Evolutionary conservation across 2,888 invertebrate species (phyloP), one percentile per base, ranked within the genome.

Genomic region (Tipula helvola): DNA sequence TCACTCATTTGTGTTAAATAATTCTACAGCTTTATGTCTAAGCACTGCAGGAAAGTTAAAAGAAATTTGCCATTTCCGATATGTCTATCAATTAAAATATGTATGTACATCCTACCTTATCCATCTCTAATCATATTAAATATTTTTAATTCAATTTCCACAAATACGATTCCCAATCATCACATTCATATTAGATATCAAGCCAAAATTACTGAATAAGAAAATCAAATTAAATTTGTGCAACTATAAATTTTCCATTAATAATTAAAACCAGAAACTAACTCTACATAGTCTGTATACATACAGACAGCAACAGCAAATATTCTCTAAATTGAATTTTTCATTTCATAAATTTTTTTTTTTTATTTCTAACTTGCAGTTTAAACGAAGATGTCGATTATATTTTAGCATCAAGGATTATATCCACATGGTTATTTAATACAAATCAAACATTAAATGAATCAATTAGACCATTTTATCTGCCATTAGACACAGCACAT

Each of bases 371-470:
- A 36, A 36, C 85, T 86, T 87, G 10, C 86, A 88, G 88, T 87
- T 88, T 88, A 85, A 87, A 87, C 18, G 86, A 87, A 42, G 88
- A 88, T 87, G 86, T 90, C 18, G 91, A 92, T 88, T 92, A 91
- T 88, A 90, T 91, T 87, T 89, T 91, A 83, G 91, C 91, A 57
- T 92, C 91, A 12, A 90, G 92, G 88, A 91, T 92, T 52, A 90
- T 92, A 86, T 91, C 91, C 87, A 91, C 91, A 12, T 91, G 91
- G 91, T 89, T 92, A 2, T 91, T 91, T 88, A 90, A 91, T 88
- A 90, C 91, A 57, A 91, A 91, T 89, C 91, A 91, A 83, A 91
- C 91, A 57, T 12, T 42, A 12, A 91, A 91, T 87, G 91, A 91
- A 36, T 57, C 86, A 86, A 36, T 42, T 42, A 52, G 36, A 86